Evolutionary conservation across 2,888 invertebrate species (phyloP).

Genomic region (Automeris io): DNA sequence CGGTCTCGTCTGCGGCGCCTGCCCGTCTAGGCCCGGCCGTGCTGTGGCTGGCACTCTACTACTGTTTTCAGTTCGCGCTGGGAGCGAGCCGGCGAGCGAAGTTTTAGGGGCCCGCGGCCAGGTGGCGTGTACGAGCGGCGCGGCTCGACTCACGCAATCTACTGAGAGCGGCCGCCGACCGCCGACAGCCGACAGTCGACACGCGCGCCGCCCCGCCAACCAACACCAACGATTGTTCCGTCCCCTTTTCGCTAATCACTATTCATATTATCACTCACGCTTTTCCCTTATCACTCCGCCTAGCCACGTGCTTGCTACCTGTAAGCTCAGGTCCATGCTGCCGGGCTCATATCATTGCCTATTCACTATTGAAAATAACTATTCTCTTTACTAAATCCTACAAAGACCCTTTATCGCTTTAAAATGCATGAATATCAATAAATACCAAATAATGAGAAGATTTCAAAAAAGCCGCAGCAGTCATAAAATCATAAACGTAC

Average conservation of each 20-base stretch:
- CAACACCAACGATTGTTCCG: slow-evolving; percentile 65
- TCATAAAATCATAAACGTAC: slow-evolving; percentile 77
- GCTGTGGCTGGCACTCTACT: slow-evolving; percentile 1
- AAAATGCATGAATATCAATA: slow-evolving; percentile 38
- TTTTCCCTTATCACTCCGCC: slow-evolving; percentile 68
- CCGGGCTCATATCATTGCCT: no score
- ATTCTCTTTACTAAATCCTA: no score
- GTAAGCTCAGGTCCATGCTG: slow-evolving; percentile 6
- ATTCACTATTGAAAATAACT: no score
- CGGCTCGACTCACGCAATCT: slow-evolving; percentile 82
- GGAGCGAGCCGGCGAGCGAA: slow-evolving; percentile 61
- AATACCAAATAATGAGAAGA: slow-evolving; percentile 57
- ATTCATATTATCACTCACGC: slow-evolving; percentile 74
- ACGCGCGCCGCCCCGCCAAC: slow-evolving; percentile 79
- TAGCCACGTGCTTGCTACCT: slow-evolving; percentile 46
- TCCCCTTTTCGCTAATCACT: slow-evolving; percentile 77
- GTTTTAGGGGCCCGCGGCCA: slow-evolving; percentile 59
- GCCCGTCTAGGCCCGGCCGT: slow-evolving; percentile 32
- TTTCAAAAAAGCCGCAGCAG: slow-evolving; percentile 69
- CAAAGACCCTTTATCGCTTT: no score
- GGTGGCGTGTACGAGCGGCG: slow-evolving; percentile 69
- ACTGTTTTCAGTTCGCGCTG: slow-evolving; percentile 26
- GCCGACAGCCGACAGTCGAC: slow-evolving; percentile 69
- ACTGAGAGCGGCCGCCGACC: slow-evolving; percentile 70
- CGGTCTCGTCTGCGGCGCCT: slow-evolving; percentile 54